Evolutionary conservation across 2,113 vertebrate species (phyloP), one percentile per base, ranked within the genome.

Genomic region (Perognathus longimembris): DNA sequence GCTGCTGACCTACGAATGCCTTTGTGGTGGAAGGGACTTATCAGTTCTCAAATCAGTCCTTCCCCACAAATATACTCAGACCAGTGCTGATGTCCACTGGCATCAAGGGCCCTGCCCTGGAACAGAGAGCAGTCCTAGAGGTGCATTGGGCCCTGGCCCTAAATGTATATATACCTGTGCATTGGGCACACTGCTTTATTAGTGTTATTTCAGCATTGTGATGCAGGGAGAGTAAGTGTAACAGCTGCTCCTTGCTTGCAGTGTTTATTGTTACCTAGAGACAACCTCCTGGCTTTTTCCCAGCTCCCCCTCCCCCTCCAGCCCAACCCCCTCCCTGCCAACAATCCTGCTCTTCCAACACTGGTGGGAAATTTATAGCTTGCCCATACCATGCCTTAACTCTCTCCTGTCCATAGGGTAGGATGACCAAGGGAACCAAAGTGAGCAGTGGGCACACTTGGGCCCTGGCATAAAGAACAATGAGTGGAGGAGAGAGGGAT

Each of bases 181-280:
- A 90, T 92, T 92, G 89, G 91, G 94, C 88, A 75, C 96, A 92
- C 59, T 86, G 94, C 77, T 97, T 98, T 97, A 98, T 98, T 97
- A 98, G 98, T 97, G 97, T 98, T 96, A 98, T 98, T 98, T 97
- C 97, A 96, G 98, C 98, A 98, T 98, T 98, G 98, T 98, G 98
- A 98, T 98, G 98, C 98, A 98, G 98, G 96, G 98, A 96, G 97
- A 97, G 97, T 98, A 97, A 97, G 97, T 96, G 97, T 98, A 98
- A 97, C 98, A 98, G 98, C 98, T 98, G 98, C 98, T 98, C 97
- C 97, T 97, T 97, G 97, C 98, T 98, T 97, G 96, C 96, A 97
- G 98, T 97, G 98, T 98, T 98, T 98, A 98, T 98, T 98, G 98
- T 98, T 98, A 98, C 98, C 98, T 97, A 98, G 98, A 98, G 98